These are phyloP conservation scores for Grammomys surdaster DNA, from an alignment of 2,113 vertebrate genomes.

Conservation along the genomic window DNA sequence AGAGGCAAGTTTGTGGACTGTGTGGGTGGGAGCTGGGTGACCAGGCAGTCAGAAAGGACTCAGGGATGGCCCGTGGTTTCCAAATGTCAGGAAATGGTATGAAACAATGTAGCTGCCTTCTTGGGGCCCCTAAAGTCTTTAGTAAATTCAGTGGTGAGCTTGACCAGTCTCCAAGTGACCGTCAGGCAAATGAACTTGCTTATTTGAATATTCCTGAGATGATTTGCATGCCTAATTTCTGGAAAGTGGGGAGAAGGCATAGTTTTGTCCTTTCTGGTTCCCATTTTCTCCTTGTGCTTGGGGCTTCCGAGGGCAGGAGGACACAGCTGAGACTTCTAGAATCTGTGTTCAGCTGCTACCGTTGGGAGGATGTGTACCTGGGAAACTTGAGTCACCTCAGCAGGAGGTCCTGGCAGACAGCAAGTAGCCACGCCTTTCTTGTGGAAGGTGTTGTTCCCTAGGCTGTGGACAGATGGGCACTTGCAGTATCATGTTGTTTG, in stretches of 20 bases:
- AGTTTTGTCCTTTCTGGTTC: neutral
- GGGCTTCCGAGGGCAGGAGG: accelerated
- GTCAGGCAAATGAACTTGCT: neutral
- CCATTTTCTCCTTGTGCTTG: neutral
- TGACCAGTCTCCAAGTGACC: neutral
- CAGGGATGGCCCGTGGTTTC: neutral
- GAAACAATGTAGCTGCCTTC: neutral
- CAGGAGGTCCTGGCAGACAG: neutral
- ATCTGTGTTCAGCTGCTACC: neutral
- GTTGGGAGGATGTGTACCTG: neutral
- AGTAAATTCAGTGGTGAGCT: neutral
- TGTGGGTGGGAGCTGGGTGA: too few species aligned
- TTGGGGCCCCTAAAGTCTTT: neutral
- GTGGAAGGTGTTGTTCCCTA: neutral
- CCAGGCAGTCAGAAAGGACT: neutral
- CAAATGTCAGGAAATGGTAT: neutral
- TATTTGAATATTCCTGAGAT: neutral
- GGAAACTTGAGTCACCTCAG: neutral
- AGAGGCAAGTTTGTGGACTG: neutral
- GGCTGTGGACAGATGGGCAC: accelerated
- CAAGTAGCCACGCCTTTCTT: neutral
- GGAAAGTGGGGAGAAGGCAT: neutral
- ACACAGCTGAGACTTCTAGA: neutral
- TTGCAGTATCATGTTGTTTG: neutral
- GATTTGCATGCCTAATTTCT: neutral